Conservation (phyloP, 2,113 vertebrate species). For the Oncorhynchus clarkii region DNA sequence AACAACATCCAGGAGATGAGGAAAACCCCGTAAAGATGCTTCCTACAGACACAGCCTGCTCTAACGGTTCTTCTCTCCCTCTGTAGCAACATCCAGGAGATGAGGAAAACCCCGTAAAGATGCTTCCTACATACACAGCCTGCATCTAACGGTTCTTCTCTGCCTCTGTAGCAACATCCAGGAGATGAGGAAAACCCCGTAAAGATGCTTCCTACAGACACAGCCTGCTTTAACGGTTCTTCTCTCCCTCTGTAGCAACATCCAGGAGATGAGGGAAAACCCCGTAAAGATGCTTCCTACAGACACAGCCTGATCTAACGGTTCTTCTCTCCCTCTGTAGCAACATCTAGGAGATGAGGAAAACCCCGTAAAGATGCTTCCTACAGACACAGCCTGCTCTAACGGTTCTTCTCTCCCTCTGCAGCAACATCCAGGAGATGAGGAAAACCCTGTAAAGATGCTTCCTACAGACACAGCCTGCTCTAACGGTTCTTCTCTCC, state of each 20-base stretch:
- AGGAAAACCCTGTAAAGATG: slow-evolving; percentile 82
- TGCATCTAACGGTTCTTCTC: no score
- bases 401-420: neutral
- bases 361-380: slow-evolving; percentile 80
- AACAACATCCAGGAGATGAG: slow-evolving; percentile 93
- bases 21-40: slow-evolving; percentile 79
- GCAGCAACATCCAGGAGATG: slow-evolving; percentile 91
- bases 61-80: neutral
- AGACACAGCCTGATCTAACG: neutral
- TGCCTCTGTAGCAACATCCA: no score
- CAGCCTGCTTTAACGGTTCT: no score
- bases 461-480: slow-evolving; percentile 58
- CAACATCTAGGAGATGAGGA: slow-evolving; percentile 91
- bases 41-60: slow-evolving; percentile 32
- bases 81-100: slow-evolving; percentile 86
- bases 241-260: no score
- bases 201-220: no score
- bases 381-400: no score
- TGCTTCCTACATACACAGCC: slow-evolving; percentile 59
- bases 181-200: no score
- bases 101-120: slow-evolving; percentile 86
- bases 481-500: no score
- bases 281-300: no score
- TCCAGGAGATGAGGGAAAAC: neutral
- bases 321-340: slow-evolving; percentile 53